phyloP scores from a whole-genome alignment of 1,140 invertebrate genomes.

The Apolygus lucorum region DNA sequence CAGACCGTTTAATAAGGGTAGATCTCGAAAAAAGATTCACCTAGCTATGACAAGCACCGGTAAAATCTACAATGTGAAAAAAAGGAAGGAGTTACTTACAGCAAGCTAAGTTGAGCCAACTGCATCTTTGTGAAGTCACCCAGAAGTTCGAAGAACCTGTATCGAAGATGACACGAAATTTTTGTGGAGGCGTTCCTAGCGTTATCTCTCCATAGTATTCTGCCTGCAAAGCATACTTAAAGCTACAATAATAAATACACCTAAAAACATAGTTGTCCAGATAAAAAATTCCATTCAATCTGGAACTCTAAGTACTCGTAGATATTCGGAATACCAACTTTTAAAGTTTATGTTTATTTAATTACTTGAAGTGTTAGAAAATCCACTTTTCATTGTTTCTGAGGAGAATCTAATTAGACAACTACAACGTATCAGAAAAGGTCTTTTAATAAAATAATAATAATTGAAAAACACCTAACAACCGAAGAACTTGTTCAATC shows the following conservation, averaged over 20 bases:
- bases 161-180: slow-evolving; percentile 94
- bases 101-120: slow-evolving; percentile 88
- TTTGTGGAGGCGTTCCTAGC: slow-evolving; percentile 88
- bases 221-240: slow-evolving; percentile 51
- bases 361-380: not conserved
- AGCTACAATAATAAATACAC: not conserved
- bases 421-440: too few relatives aligned
- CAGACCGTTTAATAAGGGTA: not conserved
- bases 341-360: not conserved
- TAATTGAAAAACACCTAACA: slow-evolving; percentile 15
- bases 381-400: not conserved
- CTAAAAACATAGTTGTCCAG: not conserved
- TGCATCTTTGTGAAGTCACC: slow-evolving; percentile 94
- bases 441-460: too few relatives aligned
- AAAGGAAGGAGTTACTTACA: slow-evolving; percentile 51
- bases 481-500: not conserved
- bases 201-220: slow-evolving; percentile 94
- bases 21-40: not conserved
- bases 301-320: not conserved
- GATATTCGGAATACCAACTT: not conserved
- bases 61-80: slow-evolving; percentile 19
- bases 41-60: not conserved
- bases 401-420: not conserved
- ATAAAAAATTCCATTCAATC: not conserved
- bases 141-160: slow-evolving; percentile 97